Evolutionary conservation across 2,113 vertebrate species (phyloP).

Genomic region (Dinomys branickii): DNA sequence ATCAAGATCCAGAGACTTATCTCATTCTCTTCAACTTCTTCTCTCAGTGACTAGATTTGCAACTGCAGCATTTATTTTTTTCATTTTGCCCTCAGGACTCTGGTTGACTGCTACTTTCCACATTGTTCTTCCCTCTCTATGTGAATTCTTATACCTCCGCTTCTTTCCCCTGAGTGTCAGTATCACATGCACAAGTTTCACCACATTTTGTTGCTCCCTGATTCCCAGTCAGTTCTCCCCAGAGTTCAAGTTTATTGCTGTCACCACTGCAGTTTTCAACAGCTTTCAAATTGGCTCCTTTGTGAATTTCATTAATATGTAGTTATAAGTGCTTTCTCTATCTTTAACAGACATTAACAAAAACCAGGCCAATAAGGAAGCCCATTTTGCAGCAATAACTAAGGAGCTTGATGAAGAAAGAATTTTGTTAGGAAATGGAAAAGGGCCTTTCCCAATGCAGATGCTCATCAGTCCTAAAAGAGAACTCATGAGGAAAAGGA

Average conservation of each 20-base stretch:
- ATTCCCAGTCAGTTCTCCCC: background rate
- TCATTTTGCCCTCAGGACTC: background rate
- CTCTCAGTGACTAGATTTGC: background rate
- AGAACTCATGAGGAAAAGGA: background rate
- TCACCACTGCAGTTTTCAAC: constrained; percentile 40
- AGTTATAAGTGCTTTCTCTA: constrained; percentile 65
- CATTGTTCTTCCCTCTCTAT: background rate
- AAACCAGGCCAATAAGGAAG: constrained; percentile 13
- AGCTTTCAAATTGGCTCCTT: constrained; percentile 60
- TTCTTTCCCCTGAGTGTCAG: background rate
- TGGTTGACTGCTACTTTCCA: background rate
- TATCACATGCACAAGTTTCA: background rate
- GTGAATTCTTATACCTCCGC: background rate
- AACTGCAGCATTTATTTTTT: background rate
- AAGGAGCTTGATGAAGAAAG: background rate
- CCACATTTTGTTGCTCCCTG: background rate
- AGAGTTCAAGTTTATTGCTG: constrained; percentile 48
- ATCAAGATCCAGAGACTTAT: background rate
- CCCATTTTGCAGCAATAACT: background rate
- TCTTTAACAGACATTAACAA: constrained; percentile 64
- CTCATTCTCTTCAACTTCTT: background rate
- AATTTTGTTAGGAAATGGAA: constrained; percentile 5
- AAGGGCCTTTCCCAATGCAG: background rate
- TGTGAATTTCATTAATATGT: constrained; percentile 67
- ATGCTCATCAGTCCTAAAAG: background rate